phyloP scores from a whole-genome alignment of 2,888 invertebrate species.

The Agriotes lineatus region DNA sequence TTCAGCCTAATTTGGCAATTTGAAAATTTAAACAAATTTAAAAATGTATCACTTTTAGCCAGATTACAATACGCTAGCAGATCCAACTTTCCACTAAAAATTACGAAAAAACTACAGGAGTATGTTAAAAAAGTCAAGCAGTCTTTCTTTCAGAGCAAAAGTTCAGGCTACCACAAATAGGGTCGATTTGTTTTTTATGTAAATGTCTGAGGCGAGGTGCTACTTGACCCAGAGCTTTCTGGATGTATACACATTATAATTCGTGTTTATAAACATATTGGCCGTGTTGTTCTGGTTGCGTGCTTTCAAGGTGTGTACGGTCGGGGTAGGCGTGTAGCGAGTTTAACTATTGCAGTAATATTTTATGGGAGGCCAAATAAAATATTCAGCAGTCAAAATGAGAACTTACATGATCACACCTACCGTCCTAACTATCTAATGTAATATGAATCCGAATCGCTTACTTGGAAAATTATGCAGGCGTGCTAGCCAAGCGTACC shows the following conservation, averaged over 20 bases:
- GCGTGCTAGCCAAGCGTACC: no score
- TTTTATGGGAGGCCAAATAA: conserved; percentile 11
- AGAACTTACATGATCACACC: conserved; percentile 15
- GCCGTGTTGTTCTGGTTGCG: background rate
- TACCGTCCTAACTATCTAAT: background rate
- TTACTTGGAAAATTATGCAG: background rate
- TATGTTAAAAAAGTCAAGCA: no score
- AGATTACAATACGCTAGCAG: no score
- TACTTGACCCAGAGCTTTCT: no score
- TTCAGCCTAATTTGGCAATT: no score
- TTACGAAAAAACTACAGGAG: no score
- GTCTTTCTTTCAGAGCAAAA: no score
- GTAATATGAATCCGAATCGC: conserved; percentile 15
- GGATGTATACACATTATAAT: background rate
- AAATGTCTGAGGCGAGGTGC: no score
- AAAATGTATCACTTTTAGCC: no score
- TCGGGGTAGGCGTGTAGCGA: conserved; percentile 12
- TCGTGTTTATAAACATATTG: conserved; percentile 1
- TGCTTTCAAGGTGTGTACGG: background rate
- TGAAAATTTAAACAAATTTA: no score
- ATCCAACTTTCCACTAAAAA: no score
- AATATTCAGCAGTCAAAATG: conserved; percentile 15
- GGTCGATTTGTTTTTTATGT: background rate
- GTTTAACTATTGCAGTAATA: conserved; percentile 18
- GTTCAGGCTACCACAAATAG: no score